Conservation (phyloP, 1,140 invertebrate species). For the Lepidostoma basale region DNA sequence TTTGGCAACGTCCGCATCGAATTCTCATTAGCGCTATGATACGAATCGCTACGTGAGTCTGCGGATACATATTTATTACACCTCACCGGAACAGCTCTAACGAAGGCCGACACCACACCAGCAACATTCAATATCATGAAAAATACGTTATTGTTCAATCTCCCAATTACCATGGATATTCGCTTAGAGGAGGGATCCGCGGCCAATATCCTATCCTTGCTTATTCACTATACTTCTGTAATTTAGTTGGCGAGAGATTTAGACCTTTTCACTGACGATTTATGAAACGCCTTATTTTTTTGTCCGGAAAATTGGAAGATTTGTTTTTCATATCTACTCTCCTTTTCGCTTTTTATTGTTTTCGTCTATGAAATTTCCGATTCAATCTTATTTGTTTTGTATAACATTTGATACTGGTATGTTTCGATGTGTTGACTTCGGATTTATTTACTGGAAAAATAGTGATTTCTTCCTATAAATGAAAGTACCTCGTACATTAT, state of each 20-base stretch:
- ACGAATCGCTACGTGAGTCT: no score
- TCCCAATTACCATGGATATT: neutral
- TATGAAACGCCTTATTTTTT: conserved; percentile 1
- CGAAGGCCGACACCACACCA: neutral
- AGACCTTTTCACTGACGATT: neutral
- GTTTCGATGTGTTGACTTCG: neutral
- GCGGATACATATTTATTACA: no score
- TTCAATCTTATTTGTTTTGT: neutral
- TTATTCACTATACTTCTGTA: conserved; percentile 4
- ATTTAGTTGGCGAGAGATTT: neutral
- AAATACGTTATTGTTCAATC: conserved; percentile 6
- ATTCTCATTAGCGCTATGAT: no score
- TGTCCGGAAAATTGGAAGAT: no score
- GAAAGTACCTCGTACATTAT: no score
- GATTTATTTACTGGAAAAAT: neutral
- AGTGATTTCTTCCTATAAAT: no score
- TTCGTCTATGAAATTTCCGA: neutral
- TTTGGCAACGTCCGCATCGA: no score
- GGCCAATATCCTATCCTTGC: neutral
- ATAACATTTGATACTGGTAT: neutral
- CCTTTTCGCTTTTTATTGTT: neutral
- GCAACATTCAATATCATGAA: conserved; percentile 3
- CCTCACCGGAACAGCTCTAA: no score
- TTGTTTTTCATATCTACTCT: neutral
- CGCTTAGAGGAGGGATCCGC: neutral